Evolutionary conservation across 2,888 invertebrate genomes (phyloP).

Genomic region (Cremastinae sp.): DNA sequence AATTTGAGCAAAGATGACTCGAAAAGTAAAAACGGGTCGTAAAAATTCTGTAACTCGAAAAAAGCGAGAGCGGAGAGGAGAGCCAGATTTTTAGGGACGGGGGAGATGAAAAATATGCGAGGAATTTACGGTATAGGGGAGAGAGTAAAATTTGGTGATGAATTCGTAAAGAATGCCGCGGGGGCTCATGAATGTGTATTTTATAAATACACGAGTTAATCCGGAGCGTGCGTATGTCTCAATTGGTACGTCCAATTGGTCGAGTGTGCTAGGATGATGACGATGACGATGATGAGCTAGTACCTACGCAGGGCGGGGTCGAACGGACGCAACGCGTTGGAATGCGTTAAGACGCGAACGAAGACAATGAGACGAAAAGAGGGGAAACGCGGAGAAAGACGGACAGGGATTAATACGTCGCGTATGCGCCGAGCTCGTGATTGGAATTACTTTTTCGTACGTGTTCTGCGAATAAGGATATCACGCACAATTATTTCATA

Average conservation of each 20-base stretch:
- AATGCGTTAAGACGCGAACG: constrained; percentile 56
- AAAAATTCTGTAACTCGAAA: too few relatives aligned
- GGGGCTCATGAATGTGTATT: neutral
- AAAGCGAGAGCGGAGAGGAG: too few relatives aligned
- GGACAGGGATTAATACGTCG: neutral
- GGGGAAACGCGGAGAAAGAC: constrained; percentile 17
- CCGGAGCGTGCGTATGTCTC: constrained; percentile 30
- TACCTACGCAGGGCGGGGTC: constrained; percentile 56
- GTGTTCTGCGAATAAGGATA: constrained; percentile 54
- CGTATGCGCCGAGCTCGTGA: constrained; percentile 38
- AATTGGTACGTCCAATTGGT: constrained; percentile 58
- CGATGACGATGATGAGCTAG: constrained; percentile 29
- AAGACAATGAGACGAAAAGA: constrained; percentile 50
- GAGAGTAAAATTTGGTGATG: neutral
- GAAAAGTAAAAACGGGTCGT: too few relatives aligned
- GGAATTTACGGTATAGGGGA: neutral
- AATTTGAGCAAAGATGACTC: too few relatives aligned
- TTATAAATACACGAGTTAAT: constrained; percentile 36
- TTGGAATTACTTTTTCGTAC: constrained; percentile 43
- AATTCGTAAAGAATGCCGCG: constrained; percentile 42
- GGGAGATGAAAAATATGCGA: too few relatives aligned
- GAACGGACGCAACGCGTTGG: constrained; percentile 59
- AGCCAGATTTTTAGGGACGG: too few relatives aligned
- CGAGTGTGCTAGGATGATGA: constrained; percentile 29
- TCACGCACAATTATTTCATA: constrained; percentile 33